These are phyloP conservation scores for Drosophila rhopaloa DNA, from an alignment of 1,140 invertebrate species.

Conservation along the genomic window DNA sequence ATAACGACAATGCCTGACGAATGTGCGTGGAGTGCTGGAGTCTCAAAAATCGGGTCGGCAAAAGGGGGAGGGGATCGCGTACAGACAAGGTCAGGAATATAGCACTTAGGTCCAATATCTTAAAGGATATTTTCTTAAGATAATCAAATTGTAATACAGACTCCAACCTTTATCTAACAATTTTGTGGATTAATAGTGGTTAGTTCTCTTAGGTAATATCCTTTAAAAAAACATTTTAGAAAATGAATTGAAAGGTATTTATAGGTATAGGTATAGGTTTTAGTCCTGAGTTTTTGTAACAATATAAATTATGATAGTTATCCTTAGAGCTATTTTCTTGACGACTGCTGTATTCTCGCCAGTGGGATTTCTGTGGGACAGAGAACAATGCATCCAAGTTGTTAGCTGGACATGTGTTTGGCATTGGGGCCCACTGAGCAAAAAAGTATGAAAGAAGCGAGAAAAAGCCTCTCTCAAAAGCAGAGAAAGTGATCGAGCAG, in stretches of 20 bases:
- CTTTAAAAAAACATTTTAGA: too few species aligned
- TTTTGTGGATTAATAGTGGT: too few species aligned
- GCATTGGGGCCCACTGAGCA: slow-evolving; percentile 33
- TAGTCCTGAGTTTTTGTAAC: too few species aligned
- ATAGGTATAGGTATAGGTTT: too few species aligned
- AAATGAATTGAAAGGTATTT: too few species aligned
- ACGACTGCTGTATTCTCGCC: not conserved
- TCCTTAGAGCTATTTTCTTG: not conserved
- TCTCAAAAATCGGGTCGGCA: not conserved
- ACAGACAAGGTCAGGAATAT: slow-evolving; percentile 16
- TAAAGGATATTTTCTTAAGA: not conserved
- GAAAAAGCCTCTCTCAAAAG: slow-evolving; percentile 17
- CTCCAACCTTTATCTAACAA: too few species aligned
- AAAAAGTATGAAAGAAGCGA: slow-evolving; percentile 4
- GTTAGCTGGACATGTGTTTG: slow-evolving; percentile 44
- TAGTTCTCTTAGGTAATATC: too few species aligned
- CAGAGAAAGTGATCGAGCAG: slow-evolving; percentile 46
- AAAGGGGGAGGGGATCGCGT: slow-evolving; percentile 16
- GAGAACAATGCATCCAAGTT: slow-evolving; percentile 40
- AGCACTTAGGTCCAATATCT: not conserved
- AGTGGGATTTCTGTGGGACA: slow-evolving; percentile 6
- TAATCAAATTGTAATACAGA: too few species aligned
- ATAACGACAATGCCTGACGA: slow-evolving; percentile 83
- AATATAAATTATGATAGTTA: not conserved
- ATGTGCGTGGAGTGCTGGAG: slow-evolving; percentile 51